Percentiles rank a stretch among this genome's conserved stretches.
These are phyloP conservation scores for Epizoanthus stellaris DNA, from an alignment of 92 coral and sea anemone genomes.

Conservation along the genomic window DNA sequence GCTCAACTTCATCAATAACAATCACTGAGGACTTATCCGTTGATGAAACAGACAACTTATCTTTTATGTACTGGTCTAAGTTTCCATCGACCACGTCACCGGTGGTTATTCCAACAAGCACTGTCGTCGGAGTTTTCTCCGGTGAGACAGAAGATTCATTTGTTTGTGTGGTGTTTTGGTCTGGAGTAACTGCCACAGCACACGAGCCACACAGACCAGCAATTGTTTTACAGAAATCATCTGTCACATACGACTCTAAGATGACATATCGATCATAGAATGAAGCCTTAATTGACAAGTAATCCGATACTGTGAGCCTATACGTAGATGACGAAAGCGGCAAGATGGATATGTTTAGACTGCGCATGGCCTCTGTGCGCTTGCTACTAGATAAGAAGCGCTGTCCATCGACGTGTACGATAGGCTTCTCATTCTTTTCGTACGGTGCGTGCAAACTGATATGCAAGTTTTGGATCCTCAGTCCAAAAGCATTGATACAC, in stretches of 20 bases:
- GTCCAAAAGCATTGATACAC: conserved; percentile 70
- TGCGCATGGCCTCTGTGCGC: conserved; percentile 12
- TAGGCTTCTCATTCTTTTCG: conserved; percentile 51
- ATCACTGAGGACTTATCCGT: conserved; percentile 32
- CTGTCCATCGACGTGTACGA: conserved; percentile 48
- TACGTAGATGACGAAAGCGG: conserved; percentile 25
- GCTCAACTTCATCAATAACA: conserved; percentile 35
- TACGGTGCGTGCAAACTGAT: conserved; percentile 77
- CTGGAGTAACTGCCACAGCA: conserved; percentile 8
- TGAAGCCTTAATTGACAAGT: conserved; percentile 38
- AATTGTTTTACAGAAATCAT: conserved; percentile 33
- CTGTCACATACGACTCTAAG: conserved; percentile 36
- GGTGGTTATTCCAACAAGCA: conserved; percentile 43
- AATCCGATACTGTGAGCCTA: conserved; percentile 14
- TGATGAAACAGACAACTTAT: conserved; percentile 26
- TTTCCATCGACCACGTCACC: conserved; percentile 19
- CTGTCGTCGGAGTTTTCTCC: conserved; percentile 6
- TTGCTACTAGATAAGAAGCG: conserved; percentile 6
- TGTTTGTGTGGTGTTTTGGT: conserved; percentile 20
- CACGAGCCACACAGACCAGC: conserved; percentile 59
- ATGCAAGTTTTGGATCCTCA: conserved; percentile 33
- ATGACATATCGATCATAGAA: conserved; percentile 49
- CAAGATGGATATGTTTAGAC: conserved; percentile 26
- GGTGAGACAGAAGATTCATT: conserved; percentile 34
- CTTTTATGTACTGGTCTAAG: conserved; percentile 35